Evolutionary conservation across 2,888 invertebrate species (phyloP).

Genomic region (Lochmaea crataegi): DNA sequence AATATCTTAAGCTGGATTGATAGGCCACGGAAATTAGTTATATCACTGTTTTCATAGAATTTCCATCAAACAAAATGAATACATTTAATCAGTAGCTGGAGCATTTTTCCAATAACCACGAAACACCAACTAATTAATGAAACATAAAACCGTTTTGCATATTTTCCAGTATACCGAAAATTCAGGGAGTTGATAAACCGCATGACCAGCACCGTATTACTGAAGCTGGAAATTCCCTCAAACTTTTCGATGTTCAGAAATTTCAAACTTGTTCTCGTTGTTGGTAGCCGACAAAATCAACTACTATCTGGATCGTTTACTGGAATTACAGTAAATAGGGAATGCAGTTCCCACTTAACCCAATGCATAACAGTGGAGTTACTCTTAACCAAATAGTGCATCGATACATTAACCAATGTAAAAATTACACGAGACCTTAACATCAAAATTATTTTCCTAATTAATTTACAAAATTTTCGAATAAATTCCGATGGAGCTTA

Average conservation of each 20-base stretch:
- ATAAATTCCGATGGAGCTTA: too few relatives aligned
- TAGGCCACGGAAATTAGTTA: too few relatives aligned
- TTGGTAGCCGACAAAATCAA: constrained; percentile 3
- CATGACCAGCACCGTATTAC: constrained; percentile 10
- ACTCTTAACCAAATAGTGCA: not conserved
- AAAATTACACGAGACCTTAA: too few relatives aligned
- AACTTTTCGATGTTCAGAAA: constrained; percentile 11
- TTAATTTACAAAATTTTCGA: too few relatives aligned
- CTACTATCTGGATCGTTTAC: not conserved
- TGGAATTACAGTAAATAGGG: constrained; percentile 1
- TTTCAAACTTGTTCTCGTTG: constrained; percentile 13
- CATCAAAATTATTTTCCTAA: too few relatives aligned
- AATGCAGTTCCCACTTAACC: constrained; percentile 2
- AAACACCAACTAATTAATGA: not conserved
- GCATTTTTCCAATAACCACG: not conserved
- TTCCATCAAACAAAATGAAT: not conserved
- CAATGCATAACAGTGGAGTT: not conserved
- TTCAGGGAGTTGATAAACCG: constrained; percentile 7
- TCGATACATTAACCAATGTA: too few relatives aligned
- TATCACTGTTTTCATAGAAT: too few relatives aligned
- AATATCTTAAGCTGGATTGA: too few relatives aligned
- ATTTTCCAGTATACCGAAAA: not conserved
- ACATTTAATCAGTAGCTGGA: not conserved
- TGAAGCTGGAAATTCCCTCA: not conserved
- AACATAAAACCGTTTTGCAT: not conserved